Evolutionary conservation across 2,797 vertebrate species (phyloP).

Genomic region (Gymnothorax reevesii): DNA sequence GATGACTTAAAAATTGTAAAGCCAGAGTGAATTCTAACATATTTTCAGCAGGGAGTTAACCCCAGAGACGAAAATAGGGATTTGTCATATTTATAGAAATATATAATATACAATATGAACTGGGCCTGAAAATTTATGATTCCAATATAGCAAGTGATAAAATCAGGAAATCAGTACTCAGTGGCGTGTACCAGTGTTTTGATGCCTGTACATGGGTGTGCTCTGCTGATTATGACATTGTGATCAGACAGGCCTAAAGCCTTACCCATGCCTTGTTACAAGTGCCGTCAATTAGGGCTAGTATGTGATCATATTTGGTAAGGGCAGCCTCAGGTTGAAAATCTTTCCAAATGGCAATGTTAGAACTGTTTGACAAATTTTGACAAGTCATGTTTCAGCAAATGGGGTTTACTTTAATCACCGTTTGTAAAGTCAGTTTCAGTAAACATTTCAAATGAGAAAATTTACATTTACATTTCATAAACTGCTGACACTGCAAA

Average conservation of each 20-base stretch:
- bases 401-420: constrained; percentile 22
- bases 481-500: constrained; percentile 21
- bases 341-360: background rate
- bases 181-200: background rate
- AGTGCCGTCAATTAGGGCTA: background rate
- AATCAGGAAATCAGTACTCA: background rate
- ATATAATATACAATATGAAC: background rate
- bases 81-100: no score
- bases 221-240: background rate
- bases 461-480: constrained; percentile 32
- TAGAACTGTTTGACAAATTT: constrained; percentile 29
- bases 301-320: constrained; percentile 30
- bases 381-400: constrained; percentile 23
- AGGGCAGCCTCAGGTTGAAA: background rate
- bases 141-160: background rate
- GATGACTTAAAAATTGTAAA: background rate
- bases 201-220: background rate
- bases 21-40: background rate
- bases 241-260: background rate
- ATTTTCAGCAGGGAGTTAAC: background rate
- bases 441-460: constrained; percentile 24
- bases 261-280: background rate
- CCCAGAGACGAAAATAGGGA: no score
- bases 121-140: background rate
- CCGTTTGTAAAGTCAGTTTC: constrained; percentile 13